Conservation (phyloP, 2,797 vertebrate species). For the Fistularia commersonii region DNA sequence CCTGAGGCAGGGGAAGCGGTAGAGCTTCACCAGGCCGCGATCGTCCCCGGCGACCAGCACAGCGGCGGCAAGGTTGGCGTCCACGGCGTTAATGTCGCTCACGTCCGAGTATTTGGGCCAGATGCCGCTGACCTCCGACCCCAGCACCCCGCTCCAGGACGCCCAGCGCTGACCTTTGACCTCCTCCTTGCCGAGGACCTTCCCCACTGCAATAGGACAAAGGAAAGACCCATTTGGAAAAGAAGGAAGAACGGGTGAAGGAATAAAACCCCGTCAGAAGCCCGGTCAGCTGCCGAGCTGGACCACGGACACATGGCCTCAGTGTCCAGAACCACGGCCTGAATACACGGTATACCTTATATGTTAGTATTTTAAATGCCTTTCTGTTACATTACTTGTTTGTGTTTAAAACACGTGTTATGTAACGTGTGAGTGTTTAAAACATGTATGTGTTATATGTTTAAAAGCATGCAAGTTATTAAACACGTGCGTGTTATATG, state of each 20-base stretch:
- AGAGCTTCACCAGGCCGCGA: constrained; percentile 89
- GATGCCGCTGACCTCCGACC: constrained; percentile 89
- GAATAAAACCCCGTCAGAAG: too few species aligned
- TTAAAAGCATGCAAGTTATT: too few species aligned
- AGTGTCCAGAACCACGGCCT: too few species aligned
- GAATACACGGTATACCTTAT: too few species aligned
- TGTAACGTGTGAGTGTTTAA: too few species aligned
- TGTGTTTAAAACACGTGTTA: too few species aligned
- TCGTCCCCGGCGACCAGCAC: constrained; percentile 89
- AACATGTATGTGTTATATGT: too few species aligned
- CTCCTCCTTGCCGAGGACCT: constrained; percentile 86
- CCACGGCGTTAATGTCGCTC: constrained; percentile 88
- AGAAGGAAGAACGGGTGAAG: neutral
- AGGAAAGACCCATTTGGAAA: neutral
- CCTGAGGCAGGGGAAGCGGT: constrained; percentile 88
- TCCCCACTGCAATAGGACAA: constrained; percentile 77
- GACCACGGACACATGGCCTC: too few species aligned
- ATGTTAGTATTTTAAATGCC: too few species aligned
- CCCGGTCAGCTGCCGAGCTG: too few species aligned
- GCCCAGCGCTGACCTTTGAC: constrained; percentile 89
- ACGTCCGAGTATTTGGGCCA: constrained; percentile 89
- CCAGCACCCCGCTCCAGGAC: constrained; percentile 89
- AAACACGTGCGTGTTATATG: too few species aligned
- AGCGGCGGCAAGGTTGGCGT: constrained; percentile 85
- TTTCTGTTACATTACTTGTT: too few species aligned